These are phyloP conservation scores for Matsumyia berberina DNA, from an alignment of 2,888 invertebrate genomes.

Conservation along the genomic window DNA sequence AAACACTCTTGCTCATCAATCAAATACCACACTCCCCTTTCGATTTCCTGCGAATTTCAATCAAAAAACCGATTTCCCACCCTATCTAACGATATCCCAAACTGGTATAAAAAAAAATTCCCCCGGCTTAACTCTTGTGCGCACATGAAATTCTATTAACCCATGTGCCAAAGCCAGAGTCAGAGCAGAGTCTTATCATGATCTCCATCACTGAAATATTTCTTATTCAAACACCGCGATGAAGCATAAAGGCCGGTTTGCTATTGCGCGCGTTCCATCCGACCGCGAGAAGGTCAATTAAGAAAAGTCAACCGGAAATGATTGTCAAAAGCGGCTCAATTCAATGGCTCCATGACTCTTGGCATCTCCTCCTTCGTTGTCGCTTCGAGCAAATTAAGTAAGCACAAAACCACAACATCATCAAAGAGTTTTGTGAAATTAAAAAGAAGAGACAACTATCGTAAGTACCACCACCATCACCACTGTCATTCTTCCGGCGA, in stretches of 20 bases:
- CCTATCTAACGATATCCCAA: not conserved
- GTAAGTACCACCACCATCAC: slow-evolving; percentile 35
- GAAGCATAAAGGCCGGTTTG: slow-evolving; percentile 24
- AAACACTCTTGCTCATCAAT: slow-evolving; percentile 12
- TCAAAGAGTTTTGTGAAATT: slow-evolving; percentile 30
- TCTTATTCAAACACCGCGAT: slow-evolving; percentile 42
- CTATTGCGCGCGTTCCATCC: slow-evolving; percentile 55
- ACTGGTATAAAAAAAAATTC: slow-evolving; percentile 1
- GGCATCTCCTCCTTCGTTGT: slow-evolving; percentile 26
- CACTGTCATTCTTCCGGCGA: slow-evolving; percentile 30
- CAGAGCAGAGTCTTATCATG: slow-evolving; percentile 22
- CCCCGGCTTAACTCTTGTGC: not conserved
- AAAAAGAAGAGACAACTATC: slow-evolving; percentile 52
- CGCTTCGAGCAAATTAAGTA: slow-evolving; percentile 61
- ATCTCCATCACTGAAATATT: slow-evolving; percentile 40
- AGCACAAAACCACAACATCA: slow-evolving; percentile 48
- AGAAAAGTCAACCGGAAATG: slow-evolving; percentile 82
- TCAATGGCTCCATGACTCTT: slow-evolving; percentile 59
- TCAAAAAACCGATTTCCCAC: slow-evolving; percentile 24
- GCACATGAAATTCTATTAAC: not conserved
- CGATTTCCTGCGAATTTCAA: slow-evolving; percentile 14
- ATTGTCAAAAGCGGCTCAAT: slow-evolving; percentile 78
- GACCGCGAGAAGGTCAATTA: slow-evolving; percentile 82
- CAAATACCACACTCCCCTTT: not conserved
- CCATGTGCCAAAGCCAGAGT: slow-evolving; percentile 10